Percentiles rank a stretch among this genome's conserved stretches.
Evolutionary conservation across 2,113 vertebrate species (phyloP).

Genomic region (Ibidorhyncha struthersii): DNA sequence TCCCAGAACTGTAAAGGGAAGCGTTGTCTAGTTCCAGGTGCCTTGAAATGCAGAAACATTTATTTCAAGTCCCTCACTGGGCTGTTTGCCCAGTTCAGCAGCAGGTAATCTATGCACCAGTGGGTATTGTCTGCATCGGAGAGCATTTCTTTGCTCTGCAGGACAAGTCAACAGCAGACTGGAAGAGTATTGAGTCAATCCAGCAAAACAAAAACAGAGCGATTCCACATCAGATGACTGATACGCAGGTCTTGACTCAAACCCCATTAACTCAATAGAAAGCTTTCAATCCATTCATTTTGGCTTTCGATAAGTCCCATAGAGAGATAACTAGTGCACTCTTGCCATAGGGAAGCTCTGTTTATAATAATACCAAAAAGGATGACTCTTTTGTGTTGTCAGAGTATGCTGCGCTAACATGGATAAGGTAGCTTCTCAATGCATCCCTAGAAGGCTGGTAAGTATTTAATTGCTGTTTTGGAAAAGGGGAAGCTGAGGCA

Average conservation of each 20-base stretch:
- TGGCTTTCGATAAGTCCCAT: not conserved
- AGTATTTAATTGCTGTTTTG: not conserved
- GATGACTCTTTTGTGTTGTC: not conserved
- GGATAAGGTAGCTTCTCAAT: not conserved
- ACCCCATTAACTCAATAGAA: not conserved
- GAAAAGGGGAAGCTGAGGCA: not conserved
- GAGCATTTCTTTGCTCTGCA: not conserved
- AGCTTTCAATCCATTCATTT: not conserved
- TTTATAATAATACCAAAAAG: not conserved
- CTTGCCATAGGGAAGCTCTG: not conserved
- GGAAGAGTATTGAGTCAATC: not conserved
- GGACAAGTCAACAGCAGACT: not conserved
- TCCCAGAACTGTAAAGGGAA: not conserved
- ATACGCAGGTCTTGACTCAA: not conserved
- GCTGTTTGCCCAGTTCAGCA: not conserved
- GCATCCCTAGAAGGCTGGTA: not conserved
- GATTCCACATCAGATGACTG: not conserved
- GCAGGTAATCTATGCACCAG: not conserved
- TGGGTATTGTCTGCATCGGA: not conserved
- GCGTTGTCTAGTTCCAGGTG: not conserved
- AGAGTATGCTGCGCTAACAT: not conserved
- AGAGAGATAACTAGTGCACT: not conserved
- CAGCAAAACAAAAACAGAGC: not conserved
- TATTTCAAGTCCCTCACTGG: not conserved
- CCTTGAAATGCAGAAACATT: not conserved